phyloP scores from a whole-genome alignment of 2,113 vertebrate genomes.

The Numenius arquata region DNA sequence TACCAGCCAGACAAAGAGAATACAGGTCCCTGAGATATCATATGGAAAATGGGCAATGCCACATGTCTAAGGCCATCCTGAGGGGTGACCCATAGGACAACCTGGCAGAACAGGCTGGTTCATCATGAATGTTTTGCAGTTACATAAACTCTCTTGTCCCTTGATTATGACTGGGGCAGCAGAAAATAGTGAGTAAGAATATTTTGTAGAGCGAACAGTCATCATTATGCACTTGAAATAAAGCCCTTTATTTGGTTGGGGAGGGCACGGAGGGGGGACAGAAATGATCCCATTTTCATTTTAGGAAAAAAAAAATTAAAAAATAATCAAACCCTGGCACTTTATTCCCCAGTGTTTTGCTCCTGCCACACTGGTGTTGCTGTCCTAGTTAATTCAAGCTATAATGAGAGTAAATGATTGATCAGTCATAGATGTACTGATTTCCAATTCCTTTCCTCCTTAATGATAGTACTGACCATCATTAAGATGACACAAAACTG shows the following conservation, averaged over 20 bases:
- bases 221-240: slow-evolving; percentile 27
- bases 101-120: neutral
- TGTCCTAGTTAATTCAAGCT: neutral
- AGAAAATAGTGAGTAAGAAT: neutral
- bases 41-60: neutral
- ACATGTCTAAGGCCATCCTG: neutral
- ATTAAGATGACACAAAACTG: too few relatives aligned
- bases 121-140: too few relatives aligned
- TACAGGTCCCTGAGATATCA: neutral
- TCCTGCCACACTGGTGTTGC: neutral
- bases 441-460: neutral
- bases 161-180: slow-evolving; percentile 16
- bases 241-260: neutral
- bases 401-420: neutral
- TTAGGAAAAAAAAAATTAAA: neutral
- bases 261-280: rapidly evolving
- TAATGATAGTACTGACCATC: neutral
- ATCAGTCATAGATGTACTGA: neutral
- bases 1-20: neutral
- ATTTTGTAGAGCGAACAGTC: neutral
- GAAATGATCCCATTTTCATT: neutral
- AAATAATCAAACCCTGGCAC: neutral
- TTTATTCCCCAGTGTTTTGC: neutral
- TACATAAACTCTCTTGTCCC: neutral
- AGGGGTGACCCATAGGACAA: neutral